Conservation (phyloP, 2,797 vertebrate species). For the Decapterus maruadsi region DNA sequence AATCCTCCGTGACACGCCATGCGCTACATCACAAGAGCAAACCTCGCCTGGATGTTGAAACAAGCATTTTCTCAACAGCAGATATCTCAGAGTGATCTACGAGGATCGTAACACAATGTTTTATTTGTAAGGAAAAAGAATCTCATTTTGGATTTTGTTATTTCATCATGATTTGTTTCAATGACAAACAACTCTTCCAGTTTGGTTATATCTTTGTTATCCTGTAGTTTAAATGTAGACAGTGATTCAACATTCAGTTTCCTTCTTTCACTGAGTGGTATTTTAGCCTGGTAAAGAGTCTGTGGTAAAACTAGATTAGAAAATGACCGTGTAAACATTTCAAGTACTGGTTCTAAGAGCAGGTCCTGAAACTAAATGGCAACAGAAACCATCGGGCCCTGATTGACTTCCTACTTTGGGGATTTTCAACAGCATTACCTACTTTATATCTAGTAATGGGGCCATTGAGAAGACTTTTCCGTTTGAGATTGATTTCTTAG, state of each 20-base stretch:
- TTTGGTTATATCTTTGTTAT: not conserved
- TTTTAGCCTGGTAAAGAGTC: not conserved
- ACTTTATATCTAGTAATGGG: too few species aligned
- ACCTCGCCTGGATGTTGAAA: not conserved
- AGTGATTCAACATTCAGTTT: too few species aligned
- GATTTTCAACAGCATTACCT: too few species aligned
- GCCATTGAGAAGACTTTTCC: not conserved
- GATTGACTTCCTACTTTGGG: too few species aligned
- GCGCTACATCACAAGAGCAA: not conserved
- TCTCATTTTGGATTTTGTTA: not conserved
- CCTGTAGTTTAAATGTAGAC: too few species aligned
- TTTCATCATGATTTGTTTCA: slow-evolving; percentile 8
- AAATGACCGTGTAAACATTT: not conserved
- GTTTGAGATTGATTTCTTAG: not conserved
- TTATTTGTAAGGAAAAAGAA: slow-evolving; percentile 13
- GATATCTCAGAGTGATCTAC: slow-evolving; percentile 2
- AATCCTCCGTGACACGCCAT: not conserved
- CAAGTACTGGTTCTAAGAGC: not conserved
- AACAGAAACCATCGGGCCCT: too few species aligned
- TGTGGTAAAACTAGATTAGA: not conserved
- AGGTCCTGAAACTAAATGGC: too few species aligned
- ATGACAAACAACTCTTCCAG: not conserved
- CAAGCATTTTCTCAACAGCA: slow-evolving; percentile 4
- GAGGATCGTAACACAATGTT: not conserved
- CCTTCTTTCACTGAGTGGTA: not conserved